Evolutionary conservation across 2,797 vertebrate genomes (phyloP).

Genomic region (Enteromius anoplus): DNA sequence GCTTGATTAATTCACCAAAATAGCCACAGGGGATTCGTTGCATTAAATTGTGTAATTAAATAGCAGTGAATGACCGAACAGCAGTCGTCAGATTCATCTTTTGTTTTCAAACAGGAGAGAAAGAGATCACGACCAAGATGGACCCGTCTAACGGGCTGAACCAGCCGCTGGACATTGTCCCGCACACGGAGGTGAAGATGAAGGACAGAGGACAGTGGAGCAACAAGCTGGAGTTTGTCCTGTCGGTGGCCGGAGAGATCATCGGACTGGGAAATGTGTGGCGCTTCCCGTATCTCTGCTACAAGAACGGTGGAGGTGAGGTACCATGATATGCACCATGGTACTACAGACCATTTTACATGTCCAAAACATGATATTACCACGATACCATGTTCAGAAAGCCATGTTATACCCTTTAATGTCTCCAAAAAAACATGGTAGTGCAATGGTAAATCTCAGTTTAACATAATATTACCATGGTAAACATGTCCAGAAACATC

Average conservation of each 20-base stretch:
- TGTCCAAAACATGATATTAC: background rate
- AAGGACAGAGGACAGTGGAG: constrained; percentile 81
- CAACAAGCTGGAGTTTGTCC: constrained; percentile 81
- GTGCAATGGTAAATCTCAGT: background rate
- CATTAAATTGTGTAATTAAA: background rate
- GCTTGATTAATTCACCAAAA: background rate
- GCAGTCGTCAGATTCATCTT: background rate
- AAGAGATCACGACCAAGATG: constrained; percentile 66
- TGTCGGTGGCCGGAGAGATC: constrained; percentile 83
- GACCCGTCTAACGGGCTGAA: constrained; percentile 72
- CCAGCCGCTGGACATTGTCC: constrained; percentile 69
- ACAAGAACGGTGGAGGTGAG: constrained; percentile 84
- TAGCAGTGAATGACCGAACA: background rate
- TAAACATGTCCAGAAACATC: background rate
- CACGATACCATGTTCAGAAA: background rate
- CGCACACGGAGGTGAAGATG: constrained; percentile 74
- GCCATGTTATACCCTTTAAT: background rate
- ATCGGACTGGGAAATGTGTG: constrained; percentile 83
- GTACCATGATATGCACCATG: background rate
- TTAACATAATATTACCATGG: background rate
- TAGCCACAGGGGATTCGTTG: background rate
- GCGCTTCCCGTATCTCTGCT: constrained; percentile 84
- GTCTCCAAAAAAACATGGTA: background rate
- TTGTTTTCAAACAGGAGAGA: constrained; percentile 57
- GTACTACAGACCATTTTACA: background rate